These are phyloP conservation scores for Nudaria mundana DNA, from an alignment of 2,888 invertebrate genomes.

Conservation along the genomic window DNA sequence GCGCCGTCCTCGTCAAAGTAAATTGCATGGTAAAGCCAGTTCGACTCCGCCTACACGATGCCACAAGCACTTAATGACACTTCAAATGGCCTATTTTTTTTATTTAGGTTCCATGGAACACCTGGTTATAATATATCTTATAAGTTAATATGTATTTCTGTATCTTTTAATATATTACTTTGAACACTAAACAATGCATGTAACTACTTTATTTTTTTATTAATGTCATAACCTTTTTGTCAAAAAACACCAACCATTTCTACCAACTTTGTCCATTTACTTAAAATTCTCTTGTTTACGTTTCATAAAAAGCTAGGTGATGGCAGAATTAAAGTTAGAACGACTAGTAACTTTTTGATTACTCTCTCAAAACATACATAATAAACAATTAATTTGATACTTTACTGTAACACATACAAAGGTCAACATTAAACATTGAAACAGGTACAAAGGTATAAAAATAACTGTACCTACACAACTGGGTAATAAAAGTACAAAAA, in stretches of 20 bases:
- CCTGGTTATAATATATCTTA: conserved; percentile 5
- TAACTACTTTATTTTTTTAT: no score
- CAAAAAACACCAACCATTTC: no score
- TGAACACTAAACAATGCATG: no score
- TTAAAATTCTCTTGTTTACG: no score
- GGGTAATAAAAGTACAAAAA: conserved; percentile 48
- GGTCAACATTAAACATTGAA: conserved; percentile 19
- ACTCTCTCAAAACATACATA: conserved; percentile 6
- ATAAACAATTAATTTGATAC: conserved; percentile 5
- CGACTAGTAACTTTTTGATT: conserved; percentile 9
- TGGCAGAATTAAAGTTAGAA: neutral
- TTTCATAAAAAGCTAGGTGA: no score
- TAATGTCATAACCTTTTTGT: no score
- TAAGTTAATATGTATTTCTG: conserved; percentile 4
- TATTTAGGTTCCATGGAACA: conserved; percentile 12
- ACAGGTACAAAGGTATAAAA: conserved; percentile 14
- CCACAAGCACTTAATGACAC: conserved; percentile 38
- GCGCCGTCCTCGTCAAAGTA: conserved; percentile 43
- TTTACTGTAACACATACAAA: conserved; percentile 4
- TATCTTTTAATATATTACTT: neutral
- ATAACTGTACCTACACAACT: conserved; percentile 19
- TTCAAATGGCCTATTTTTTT: conserved; percentile 44
- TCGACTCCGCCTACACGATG: conserved; percentile 43
- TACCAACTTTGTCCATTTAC: no score
- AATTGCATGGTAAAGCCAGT: conserved; percentile 45